Evolutionary conservation across 2,888 invertebrate genomes (phyloP), one percentile per base, ranked within the genome.

Genomic region (Pemphredon lugubris): DNA sequence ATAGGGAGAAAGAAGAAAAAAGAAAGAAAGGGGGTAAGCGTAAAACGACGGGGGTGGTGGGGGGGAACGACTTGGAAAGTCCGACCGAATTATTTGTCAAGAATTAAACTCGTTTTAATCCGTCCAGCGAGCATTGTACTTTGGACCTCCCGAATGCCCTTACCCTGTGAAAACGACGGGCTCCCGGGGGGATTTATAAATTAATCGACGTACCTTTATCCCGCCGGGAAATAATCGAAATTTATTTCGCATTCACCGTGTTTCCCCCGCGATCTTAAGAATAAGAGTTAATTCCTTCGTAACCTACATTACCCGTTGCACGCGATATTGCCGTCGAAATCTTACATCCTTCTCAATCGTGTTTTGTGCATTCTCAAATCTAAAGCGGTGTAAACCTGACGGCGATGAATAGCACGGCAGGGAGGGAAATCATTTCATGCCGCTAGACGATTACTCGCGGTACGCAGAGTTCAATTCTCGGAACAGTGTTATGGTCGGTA

Each of bases 31-130:
- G 30, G 39, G 48, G 44, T 53, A 48, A 53, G 57, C n/a, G 58
- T 34, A 50, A 60, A 72, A 50, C 39, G 53, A 48, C 55, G 61
- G 40, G 45, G 54, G 16, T 42, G 53, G 45, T 55, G 61, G 40
- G 45, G 54, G 16, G 26, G 67, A 68, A 55, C 47, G 47, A 30
- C 51, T 37, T 47, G 50, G 45, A 21, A 61, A 79, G 51, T 73
- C 70, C 44, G 58, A 48, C 48, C 55, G 63, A 64, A 61, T 71
- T 79, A 77, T 80, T 77, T 75, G 73, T 73, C 68, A 77, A 73
- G 77, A 74, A 79, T 80, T 77, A 80, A 80, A 81, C 55, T 77
- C 60, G 40, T 55, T 68, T 76, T 68, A 73, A 78, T 79, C 67
- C 63, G 53, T 50, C 44, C 6, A 47, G 5, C 45, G 45, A 44